A percentile compares a stretch with the other conserved stretches of the same genome.
Evolutionary conservation across 2,113 vertebrate species (phyloP).

Genomic region (Aythya baeri): DNA sequence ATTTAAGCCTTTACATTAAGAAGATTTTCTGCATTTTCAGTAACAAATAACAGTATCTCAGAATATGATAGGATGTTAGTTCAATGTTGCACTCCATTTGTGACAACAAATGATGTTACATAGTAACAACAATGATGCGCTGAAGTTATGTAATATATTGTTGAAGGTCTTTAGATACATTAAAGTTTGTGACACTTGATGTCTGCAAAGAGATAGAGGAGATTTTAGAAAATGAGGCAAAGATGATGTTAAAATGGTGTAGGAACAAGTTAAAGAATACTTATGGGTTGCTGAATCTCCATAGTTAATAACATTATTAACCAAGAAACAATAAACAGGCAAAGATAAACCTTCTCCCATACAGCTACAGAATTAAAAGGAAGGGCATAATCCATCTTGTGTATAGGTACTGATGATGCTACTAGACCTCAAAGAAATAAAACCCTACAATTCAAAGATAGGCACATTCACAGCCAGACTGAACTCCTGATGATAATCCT

Average conservation of each 20-base stretch:
- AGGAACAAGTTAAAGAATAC: background rate
- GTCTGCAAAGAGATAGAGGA: background rate
- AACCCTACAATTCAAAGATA: background rate
- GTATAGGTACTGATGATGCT: background rate
- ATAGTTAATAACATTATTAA: background rate
- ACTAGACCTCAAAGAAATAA: constrained; percentile 12
- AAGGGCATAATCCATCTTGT: constrained; percentile 14
- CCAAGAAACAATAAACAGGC: background rate
- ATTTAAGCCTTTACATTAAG: background rate
- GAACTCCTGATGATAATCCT: constrained; percentile 32
- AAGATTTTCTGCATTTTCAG: background rate
- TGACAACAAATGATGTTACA: background rate
- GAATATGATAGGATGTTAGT: background rate
- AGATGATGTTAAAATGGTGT: background rate
- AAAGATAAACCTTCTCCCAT: background rate
- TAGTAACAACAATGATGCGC: background rate
- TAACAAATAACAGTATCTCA: background rate
- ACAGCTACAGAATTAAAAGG: constrained; percentile 14
- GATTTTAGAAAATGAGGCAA: background rate
- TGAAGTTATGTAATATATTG: background rate
- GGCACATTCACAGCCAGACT: background rate
- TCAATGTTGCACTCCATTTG: background rate
- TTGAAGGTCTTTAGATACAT: background rate
- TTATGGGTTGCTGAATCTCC: background rate
- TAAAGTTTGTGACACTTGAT: background rate